A percentile compares a stretch with the other conserved stretches of the same genome.
These are phyloP conservation scores for Cylindroiulus punctatus DNA, from an alignment of 2,888 invertebrate species.

Conservation along the genomic window DNA sequence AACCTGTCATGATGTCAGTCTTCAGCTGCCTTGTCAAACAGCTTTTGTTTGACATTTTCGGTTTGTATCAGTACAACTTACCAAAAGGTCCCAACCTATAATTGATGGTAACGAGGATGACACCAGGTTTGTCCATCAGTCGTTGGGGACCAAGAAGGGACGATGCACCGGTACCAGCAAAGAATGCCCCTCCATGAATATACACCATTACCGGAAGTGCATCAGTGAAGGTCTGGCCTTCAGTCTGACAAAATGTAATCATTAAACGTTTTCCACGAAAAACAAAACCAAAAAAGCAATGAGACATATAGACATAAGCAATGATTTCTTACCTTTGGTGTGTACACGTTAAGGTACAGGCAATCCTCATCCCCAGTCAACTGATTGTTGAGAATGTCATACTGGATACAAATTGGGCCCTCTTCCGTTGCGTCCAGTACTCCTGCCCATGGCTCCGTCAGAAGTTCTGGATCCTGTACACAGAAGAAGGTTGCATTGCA, in stretches of 20 bases:
- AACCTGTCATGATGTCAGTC: no score
- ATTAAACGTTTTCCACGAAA: no score
- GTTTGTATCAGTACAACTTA: no score
- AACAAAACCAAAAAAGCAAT: no score
- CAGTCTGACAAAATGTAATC: neutral
- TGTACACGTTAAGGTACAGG: slow-evolving; percentile 51
- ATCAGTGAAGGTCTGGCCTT: neutral
- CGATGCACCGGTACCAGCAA: slow-evolving; percentile 60
- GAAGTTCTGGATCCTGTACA: slow-evolving; percentile 37
- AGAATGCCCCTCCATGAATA: slow-evolving; percentile 64
- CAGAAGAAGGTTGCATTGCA: no score
- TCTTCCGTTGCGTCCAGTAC: slow-evolving; percentile 54
- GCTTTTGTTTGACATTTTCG: no score
- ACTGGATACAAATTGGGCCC: slow-evolving; percentile 13
- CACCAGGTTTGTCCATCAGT: slow-evolving; percentile 68
- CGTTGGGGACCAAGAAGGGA: slow-evolving; percentile 67
- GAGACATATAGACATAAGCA: neutral
- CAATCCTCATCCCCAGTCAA: slow-evolving; percentile 48
- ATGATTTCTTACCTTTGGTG: slow-evolving; percentile 43
- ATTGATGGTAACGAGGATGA: slow-evolving; percentile 68
- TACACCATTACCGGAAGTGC: slow-evolving; percentile 63
- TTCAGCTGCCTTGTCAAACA: no score
- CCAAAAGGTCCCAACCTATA: slow-evolving; percentile 69
- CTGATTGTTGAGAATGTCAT: neutral
- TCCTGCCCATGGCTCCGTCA: slow-evolving; percentile 6